A percentile compares a stretch with the other conserved stretches of the same genome.
These are phyloP conservation scores for Oophaga pumilio DNA, from an alignment of 2,113 vertebrate genomes.

Conservation along the genomic window DNA sequence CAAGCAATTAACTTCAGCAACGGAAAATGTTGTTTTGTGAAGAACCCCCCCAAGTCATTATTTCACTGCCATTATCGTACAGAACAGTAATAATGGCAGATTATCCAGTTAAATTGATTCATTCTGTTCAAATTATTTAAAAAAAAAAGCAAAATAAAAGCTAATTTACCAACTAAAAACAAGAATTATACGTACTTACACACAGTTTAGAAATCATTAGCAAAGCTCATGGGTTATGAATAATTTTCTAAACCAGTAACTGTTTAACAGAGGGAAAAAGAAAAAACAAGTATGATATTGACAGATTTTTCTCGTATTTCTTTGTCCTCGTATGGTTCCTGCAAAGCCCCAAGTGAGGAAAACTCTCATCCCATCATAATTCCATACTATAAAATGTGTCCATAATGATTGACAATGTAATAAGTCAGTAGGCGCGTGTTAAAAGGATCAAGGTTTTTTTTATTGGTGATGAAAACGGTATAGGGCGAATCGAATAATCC, in stretches of 20 bases:
- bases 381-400: no score
- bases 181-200: conserved; percentile 20
- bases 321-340: not conserved
- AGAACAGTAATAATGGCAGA: conserved; percentile 20
- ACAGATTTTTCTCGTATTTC: conserved; percentile 5
- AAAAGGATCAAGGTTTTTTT: no score
- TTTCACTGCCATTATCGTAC: conserved; percentile 26
- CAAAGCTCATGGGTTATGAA: conserved; percentile 6
- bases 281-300: not conserved
- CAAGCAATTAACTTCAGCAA: conserved; percentile 25
- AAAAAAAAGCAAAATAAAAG: conserved; percentile 1
- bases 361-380: no score
- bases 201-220: conserved; percentile 19
- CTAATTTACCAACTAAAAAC: conserved; percentile 17
- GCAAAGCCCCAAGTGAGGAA: not conserved
- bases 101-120: conserved; percentile 27
- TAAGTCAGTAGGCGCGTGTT: no score
- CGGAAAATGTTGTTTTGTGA: not conserved
- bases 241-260: conserved; percentile 5
- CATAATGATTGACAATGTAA: no score
- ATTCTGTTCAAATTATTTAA: conserved; percentile 26
- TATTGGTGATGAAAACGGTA: no score
- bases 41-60: conserved; percentile 6
- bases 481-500: no score
- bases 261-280: not conserved